These are phyloP conservation scores for Galeruca laticollis DNA, from an alignment of 2,888 invertebrate genomes.

Conservation along the genomic window DNA sequence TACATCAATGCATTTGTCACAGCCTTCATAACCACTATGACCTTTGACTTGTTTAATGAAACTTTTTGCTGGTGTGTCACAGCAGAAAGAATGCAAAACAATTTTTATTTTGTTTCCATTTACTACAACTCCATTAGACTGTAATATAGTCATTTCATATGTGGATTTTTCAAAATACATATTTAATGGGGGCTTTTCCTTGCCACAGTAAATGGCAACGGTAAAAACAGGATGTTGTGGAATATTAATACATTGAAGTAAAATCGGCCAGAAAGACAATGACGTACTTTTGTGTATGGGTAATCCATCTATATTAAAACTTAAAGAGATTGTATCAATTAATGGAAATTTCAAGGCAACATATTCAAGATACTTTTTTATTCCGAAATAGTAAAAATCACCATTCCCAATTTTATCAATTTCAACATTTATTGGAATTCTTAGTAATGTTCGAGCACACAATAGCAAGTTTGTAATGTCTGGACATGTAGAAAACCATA, in stretches of 20 bases:
- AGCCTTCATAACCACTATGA: constrained; percentile 50
- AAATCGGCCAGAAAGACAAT: neutral
- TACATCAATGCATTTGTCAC: constrained; percentile 31
- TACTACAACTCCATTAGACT: constrained; percentile 33
- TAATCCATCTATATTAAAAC: constrained; percentile 18
- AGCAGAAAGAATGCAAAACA: constrained; percentile 41
- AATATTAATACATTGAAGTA: neutral
- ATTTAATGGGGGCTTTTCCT: neutral
- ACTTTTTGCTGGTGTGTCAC: constrained; percentile 45
- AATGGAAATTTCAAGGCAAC: neutral
- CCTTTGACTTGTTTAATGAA: constrained; percentile 44
- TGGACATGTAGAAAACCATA: constrained; percentile 35
- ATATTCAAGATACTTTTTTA: too few relatives aligned
- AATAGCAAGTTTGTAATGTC: constrained; percentile 31
- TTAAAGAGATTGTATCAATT: too few relatives aligned
- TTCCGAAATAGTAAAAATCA: constrained; percentile 37
- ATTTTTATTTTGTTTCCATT: constrained; percentile 23
- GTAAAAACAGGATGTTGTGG: neutral
- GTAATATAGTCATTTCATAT: constrained; percentile 33
- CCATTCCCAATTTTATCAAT: constrained; percentile 22
- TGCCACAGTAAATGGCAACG: neutral
- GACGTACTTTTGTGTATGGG: constrained; percentile 41
- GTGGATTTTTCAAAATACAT: neutral
- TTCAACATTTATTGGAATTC: constrained; percentile 30
- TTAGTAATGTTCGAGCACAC: constrained; percentile 38